Percentiles rank a stretch among this genome's conserved stretches.
phyloP scores from a whole-genome alignment of 2,113 vertebrate genomes.

The Microcebus tavaratra region DNA sequence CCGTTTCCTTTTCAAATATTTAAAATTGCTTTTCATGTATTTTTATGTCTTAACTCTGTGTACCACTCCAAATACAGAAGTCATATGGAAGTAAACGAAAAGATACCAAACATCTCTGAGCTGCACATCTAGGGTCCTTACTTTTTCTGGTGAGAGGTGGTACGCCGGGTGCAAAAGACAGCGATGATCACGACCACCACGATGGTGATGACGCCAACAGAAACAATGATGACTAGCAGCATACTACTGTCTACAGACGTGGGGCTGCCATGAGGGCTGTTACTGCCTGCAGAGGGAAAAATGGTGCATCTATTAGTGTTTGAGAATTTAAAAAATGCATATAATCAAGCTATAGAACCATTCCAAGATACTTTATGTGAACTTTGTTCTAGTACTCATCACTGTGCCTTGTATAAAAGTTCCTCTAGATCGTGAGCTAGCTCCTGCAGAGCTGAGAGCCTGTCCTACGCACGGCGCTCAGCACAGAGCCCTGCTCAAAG shows the following conservation, averaged over 20 bases:
- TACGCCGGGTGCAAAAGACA: conserved; percentile 95
- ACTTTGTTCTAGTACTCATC: neutral
- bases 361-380: neutral
- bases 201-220: conserved; percentile 94
- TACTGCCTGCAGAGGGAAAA: conserved; percentile 85
- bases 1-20: neutral
- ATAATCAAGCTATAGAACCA: neutral
- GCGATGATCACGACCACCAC: conserved; percentile 95
- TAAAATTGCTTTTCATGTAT: neutral
- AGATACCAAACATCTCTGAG: neutral
- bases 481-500: neutral
- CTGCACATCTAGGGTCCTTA: conserved; percentile 75
- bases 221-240: conserved; percentile 96
- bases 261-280: conserved; percentile 90
- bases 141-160: conserved; percentile 98
- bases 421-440: neutral
- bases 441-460: neutral
- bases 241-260: conserved; percentile 91
- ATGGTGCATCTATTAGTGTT: neutral
- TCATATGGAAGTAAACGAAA: neutral
- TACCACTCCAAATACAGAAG: neutral
- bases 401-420: neutral
- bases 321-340: neutral
- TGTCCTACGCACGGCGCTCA: neutral
- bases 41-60: neutral